phyloP scores from a whole-genome alignment of 2,113 vertebrate species.

The Pterophyllum scalare region DNA sequence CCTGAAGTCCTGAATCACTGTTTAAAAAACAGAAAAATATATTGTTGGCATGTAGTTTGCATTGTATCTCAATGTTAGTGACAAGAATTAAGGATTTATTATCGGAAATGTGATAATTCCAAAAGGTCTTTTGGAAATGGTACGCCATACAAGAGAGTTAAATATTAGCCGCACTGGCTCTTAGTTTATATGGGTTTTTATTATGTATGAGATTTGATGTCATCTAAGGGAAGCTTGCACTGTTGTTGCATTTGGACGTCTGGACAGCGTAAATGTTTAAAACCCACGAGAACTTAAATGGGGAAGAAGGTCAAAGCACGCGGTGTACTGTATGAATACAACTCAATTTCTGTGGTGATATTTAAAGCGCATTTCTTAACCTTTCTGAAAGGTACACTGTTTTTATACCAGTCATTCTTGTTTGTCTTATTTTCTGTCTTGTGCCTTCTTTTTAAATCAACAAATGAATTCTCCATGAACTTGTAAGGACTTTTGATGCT shows the following conservation, averaged over 20 bases:
- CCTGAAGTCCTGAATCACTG: background rate
- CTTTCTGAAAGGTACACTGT: constrained; percentile 8
- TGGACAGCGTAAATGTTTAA: background rate
- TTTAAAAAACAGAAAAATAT: accelerated
- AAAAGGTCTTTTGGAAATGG: background rate
- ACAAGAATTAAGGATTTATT: constrained; percentile 5
- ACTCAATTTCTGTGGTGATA: constrained; percentile 11
- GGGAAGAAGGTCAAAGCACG: constrained; percentile 14
- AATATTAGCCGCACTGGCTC: background rate
- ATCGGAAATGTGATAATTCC: background rate
- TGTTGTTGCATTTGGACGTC: background rate
- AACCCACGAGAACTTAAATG: background rate
- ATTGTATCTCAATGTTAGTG: background rate
- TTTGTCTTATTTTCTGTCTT: background rate
- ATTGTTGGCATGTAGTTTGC: background rate
- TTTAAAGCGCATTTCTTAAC: constrained; percentile 12
- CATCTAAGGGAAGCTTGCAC: background rate
- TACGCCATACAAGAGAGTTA: background rate
- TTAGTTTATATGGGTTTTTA: background rate
- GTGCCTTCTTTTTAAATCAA: background rate
- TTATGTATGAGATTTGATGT: constrained; percentile 3
- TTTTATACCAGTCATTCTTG: background rate
- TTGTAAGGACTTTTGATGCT: background rate
- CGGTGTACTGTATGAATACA: background rate
- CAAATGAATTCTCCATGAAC: background rate